These are phyloP conservation scores for Cherax destructor DNA, from an alignment of 1,140 invertebrate genomes.

Conservation along the genomic window DNA sequence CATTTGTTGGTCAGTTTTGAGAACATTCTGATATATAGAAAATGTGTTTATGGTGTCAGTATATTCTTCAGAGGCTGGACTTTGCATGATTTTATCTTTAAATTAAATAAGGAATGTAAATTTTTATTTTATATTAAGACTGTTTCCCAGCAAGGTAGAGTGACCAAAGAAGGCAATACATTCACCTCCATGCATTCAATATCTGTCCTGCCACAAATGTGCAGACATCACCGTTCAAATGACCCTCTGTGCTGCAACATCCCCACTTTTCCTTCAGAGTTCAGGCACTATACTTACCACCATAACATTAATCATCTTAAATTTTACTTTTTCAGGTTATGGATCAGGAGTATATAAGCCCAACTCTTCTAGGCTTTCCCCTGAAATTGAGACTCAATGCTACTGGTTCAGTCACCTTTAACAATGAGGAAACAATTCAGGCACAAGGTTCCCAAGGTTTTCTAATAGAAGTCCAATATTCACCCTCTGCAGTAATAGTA, in stretches of 20 bases:
- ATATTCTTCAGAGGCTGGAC: no score
- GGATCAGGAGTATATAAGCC: slow-evolving; percentile 47
- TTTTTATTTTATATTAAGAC: neutral
- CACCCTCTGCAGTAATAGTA: slow-evolving; percentile 32
- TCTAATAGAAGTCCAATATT: neutral
- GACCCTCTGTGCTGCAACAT: no score
- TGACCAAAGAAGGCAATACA: no score
- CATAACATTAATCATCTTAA: neutral
- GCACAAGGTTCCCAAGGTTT: neutral
- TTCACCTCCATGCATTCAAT: neutral
- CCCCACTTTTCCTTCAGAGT: no score
- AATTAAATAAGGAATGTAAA: neutral
- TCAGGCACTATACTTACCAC: no score
- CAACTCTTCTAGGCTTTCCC: slow-evolving; percentile 51
- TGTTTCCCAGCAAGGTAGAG: neutral
- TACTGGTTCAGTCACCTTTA: slow-evolving; percentile 40
- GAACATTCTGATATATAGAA: no score
- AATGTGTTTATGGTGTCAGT: no score
- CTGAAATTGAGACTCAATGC: slow-evolving; percentile 44
- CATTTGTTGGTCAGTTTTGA: no score
- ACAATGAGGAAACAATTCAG: slow-evolving; percentile 15
- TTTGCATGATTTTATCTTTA: no score
- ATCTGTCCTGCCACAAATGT: neutral
- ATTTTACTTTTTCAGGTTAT: slow-evolving; percentile 19
- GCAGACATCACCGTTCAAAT: no score